Evolutionary conservation across 37 sponge, comb jelly and placozoan species (phyloP), one percentile per base, ranked within the genome.

Genomic region (Beroe ovata): DNA sequence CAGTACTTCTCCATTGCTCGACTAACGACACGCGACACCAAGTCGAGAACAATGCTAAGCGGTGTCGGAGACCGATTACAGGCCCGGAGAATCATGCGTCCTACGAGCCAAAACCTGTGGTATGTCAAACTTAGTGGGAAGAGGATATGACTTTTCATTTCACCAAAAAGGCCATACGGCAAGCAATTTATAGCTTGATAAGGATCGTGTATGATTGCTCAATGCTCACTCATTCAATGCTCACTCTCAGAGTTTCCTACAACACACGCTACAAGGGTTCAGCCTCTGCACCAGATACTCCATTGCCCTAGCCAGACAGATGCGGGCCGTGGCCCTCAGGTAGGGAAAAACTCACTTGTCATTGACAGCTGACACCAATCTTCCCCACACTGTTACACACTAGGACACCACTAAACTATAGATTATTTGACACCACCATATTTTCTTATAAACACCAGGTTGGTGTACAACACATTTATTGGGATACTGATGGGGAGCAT

Each of bases 261-360:
- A 21, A n/a, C 84, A 77, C 23, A 77, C 84, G 22, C 3, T 42
- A 4, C 84, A 77, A 77, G 84, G 84, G 22, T 77, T 77, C 84
- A 77, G 84, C 38, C 26, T 77, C 36, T 77, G 84, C 33, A 77
- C 36, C 54, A 11, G 84, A 42, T 77, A 77, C 54, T 36, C 38
- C 84, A 77, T 77, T 8, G 84, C 84, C 23, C 84, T 77, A 3
- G 84, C 84, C 38, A 30, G 84, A 35, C 84, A 77, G 25, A 35
- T 77, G 14, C 84, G 84, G 21, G 84, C 84, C 19, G 84, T 77
- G 1, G 84, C 84, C 2, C 41, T 42, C 38, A 77, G 84, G 84
- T 77, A 34, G 8, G n/a, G n/a, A n/a, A 18, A 18, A 19, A n/a
- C n/a, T n/a, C n/a, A n/a, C n/a, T n/a, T n/a, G n/a, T n/a, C n/a